Percentiles rank a stretch among this genome's conserved stretches.
Evolutionary conservation across 2,113 vertebrate genomes (phyloP).

Genomic region (Pluvialis apricaria): DNA sequence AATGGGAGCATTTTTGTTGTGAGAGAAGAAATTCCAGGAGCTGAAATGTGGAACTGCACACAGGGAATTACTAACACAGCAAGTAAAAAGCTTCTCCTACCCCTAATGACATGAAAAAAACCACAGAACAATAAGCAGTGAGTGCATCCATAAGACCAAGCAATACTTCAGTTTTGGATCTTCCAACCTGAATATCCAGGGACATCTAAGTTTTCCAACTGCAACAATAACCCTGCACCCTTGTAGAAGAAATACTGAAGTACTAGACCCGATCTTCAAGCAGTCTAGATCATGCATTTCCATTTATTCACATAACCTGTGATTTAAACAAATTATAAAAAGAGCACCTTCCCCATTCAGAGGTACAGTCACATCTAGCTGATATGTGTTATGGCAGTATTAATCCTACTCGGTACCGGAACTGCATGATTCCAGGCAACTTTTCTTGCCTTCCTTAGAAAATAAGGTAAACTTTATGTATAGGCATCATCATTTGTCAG

Average conservation of each 20-base stretch:
- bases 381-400: background rate
- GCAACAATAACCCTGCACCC: background rate
- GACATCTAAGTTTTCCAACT: background rate
- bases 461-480: background rate
- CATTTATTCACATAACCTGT: background rate
- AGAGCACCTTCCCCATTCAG: background rate
- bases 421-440: background rate
- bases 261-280: background rate
- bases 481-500: background rate
- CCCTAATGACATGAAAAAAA: background rate
- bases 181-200: background rate
- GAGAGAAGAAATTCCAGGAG: background rate
- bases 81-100: background rate
- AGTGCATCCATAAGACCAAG: background rate
- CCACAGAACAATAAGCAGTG: background rate
- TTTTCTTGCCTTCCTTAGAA: background rate
- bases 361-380: background rate
- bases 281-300: background rate
- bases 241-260: background rate
- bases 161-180: background rate
- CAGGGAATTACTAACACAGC: background rate
- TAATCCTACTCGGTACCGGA: background rate
- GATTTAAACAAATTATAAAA: background rate
- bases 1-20: background rate
- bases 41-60: background rate